A percentile compares a stretch with the other conserved stretches of the same genome.
Evolutionary conservation across 2,888 invertebrate genomes (phyloP).

Genomic region (Polia nebulosa): DNA sequence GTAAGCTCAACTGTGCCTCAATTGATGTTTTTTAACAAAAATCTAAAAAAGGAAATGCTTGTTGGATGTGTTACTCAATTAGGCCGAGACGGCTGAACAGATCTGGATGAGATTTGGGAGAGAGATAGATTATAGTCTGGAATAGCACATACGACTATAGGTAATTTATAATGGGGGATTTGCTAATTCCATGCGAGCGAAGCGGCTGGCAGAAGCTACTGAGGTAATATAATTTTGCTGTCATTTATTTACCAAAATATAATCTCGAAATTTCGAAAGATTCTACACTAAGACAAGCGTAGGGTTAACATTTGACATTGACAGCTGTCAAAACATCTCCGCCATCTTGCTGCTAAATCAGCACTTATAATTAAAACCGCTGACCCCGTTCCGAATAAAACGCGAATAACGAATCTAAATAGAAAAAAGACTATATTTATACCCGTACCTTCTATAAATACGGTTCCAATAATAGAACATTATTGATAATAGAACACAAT

Average conservation of each 20-base stretch:
- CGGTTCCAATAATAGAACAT: constrained; percentile 34
- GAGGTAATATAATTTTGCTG: background rate
- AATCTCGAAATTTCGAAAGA: background rate
- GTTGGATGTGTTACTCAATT: too few relatives aligned
- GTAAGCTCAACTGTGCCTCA: too few relatives aligned
- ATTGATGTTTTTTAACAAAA: too few relatives aligned
- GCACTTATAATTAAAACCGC: constrained; percentile 13
- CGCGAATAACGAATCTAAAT: constrained; percentile 18
- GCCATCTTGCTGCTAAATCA: constrained; percentile 18
- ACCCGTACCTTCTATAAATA: constrained; percentile 53
- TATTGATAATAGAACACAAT: constrained; percentile 36
- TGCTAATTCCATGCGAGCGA: too few relatives aligned
- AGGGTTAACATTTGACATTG: constrained; percentile 24
- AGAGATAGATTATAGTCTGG: too few relatives aligned
- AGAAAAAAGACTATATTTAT: constrained; percentile 41
- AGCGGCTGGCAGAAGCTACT: too few relatives aligned
- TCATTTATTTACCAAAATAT: background rate
- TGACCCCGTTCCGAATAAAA: constrained; percentile 39
- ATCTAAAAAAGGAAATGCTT: too few relatives aligned
- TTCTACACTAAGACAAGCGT: background rate
- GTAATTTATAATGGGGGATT: too few relatives aligned
- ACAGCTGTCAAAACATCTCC: constrained; percentile 38
- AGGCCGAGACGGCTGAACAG: too few relatives aligned
- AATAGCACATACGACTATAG: too few relatives aligned
- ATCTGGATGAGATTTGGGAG: too few relatives aligned